These are phyloP conservation scores for Corbicula japonica DNA, from an alignment of 2,888 invertebrate species.

Conservation along the genomic window DNA sequence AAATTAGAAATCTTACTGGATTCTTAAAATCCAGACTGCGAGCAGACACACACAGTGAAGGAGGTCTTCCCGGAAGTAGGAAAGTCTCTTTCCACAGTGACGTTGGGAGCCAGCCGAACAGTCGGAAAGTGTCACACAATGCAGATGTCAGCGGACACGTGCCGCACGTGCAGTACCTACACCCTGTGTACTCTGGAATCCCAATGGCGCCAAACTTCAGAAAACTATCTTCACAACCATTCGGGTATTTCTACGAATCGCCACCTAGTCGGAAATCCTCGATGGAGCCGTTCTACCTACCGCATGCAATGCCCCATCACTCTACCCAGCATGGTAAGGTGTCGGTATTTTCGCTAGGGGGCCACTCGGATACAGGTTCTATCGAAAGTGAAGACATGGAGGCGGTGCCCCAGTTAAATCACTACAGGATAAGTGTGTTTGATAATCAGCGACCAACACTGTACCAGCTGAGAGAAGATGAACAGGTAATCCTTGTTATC, in stretches of 20 bases:
- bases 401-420: conserved; percentile 93
- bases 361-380: conserved; percentile 51
- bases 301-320: not conserved
- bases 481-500: conserved; percentile 64
- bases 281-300: conserved; percentile 55
- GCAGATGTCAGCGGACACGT: conserved; percentile 12
- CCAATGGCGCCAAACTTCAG: conserved; percentile 42
- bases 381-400: conserved; percentile 89
- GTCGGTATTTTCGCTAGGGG: conserved; percentile 62
- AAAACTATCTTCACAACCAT: conserved; percentile 48
- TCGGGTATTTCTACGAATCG: conserved; percentile 23
- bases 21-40: conserved; percentile 9
- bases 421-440: conserved; percentile 88
- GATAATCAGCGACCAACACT: conserved; percentile 83
- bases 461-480: conserved; percentile 85
- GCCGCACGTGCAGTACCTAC: conserved; percentile 20
- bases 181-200: conserved; percentile 43
- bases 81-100: conserved; percentile 44
- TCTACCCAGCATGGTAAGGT: conserved; percentile 44
- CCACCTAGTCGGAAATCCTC: conserved; percentile 60
- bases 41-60: conserved; percentile 17
- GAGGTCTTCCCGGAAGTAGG: conserved; percentile 8
- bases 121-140: conserved; percentile 56
- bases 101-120: conserved; percentile 38
- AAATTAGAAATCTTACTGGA: conserved; percentile 3